Conservation (phyloP, 1,140 invertebrate genomes). For the Thrips palmi region DNA sequence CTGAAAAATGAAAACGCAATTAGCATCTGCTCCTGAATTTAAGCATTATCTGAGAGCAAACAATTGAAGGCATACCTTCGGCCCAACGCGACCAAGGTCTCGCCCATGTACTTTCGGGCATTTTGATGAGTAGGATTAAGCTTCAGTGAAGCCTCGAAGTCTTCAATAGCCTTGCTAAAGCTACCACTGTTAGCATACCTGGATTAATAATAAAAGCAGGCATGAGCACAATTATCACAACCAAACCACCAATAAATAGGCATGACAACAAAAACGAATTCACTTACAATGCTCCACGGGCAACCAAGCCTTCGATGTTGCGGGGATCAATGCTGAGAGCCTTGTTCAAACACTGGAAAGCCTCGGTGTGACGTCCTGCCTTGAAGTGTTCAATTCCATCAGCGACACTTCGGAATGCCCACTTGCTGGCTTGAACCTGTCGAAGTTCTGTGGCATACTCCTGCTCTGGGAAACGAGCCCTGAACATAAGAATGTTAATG, state of each 20-base stretch:
- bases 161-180: conserved; percentile 82
- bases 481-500: conserved; percentile 19
- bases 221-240: no score
- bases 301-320: conserved; percentile 88
- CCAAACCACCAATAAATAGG: no score
- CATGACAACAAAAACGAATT: conserved; percentile 4
- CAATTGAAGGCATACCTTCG: conserved; percentile 30
- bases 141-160: conserved; percentile 80
- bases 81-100: conserved; percentile 72
- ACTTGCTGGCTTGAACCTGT: conserved; percentile 75
- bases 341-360: conserved; percentile 88
- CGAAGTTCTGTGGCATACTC: conserved; percentile 70
- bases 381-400: conserved; percentile 91
- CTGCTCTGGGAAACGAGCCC: conserved; percentile 51
- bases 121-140: conserved; percentile 81
- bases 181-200: conserved; percentile 83
- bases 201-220: conserved; percentile 16
- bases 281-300: conserved; percentile 69
- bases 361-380: conserved; percentile 71
- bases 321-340: conserved; percentile 77
- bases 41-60: neutral
- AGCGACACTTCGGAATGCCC: conserved; percentile 79
- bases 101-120: conserved; percentile 83
- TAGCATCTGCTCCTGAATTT: no score
- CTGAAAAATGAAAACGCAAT: conserved; percentile 13